Conservation (phyloP, 2,888 invertebrate species). For the Drosophila mayaguana region DNA sequence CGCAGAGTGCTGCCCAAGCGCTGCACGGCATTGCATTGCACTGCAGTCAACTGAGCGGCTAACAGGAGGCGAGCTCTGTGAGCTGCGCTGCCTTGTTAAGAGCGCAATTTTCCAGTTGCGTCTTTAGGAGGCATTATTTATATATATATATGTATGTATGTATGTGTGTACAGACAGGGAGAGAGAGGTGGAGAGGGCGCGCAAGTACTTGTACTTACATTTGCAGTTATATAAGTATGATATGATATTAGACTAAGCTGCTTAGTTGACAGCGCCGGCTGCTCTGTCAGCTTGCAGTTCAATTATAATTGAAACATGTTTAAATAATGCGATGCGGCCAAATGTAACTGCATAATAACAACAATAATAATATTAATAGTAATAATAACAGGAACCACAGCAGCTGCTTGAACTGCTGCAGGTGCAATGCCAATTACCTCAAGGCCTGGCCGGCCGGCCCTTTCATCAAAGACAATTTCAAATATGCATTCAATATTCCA, state of each 20-base stretch:
- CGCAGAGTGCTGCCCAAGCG: not conserved
- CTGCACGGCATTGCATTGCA: not conserved
- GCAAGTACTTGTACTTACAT: not conserved
- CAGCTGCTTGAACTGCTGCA: not conserved
- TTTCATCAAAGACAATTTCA: slow-evolving; percentile 3
- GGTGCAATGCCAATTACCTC: slow-evolving; percentile 31
- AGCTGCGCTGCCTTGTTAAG: slow-evolving; percentile 5
- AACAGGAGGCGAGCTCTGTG: not conserved
- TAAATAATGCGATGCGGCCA: slow-evolving; percentile 52
- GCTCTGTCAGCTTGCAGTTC: slow-evolving; percentile 25
- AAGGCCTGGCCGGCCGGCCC: slow-evolving; percentile 3
- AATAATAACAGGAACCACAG: not conserved
- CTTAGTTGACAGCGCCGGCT: not conserved
- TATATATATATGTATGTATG: not conserved
- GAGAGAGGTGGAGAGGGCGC: too few species aligned
- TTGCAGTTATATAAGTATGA: slow-evolving; percentile 1
- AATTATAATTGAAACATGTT: slow-evolving; percentile 65
- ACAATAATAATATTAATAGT: slow-evolving; percentile 5
- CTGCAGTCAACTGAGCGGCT: not conserved
- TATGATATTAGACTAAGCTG: not conserved
- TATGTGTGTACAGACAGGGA: not conserved
- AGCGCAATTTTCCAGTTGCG: slow-evolving; percentile 5
- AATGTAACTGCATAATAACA: slow-evolving; percentile 12
- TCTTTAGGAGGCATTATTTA: slow-evolving; percentile 3
- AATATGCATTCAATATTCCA: slow-evolving; percentile 36